phyloP scores from a whole-genome alignment of 2,888 invertebrate genomes.

The Scaptomyza polygonia region DNA sequence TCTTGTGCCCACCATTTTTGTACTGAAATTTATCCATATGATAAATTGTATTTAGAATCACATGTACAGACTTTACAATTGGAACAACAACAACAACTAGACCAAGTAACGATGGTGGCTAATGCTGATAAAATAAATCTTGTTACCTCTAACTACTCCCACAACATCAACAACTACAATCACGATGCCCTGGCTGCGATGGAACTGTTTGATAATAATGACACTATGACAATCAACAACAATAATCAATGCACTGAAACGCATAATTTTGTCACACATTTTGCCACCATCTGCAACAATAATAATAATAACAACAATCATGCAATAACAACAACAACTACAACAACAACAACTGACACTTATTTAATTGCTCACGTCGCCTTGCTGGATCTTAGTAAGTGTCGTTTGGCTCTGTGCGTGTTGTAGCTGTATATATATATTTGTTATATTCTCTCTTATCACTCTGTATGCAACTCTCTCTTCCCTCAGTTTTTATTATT shows the following conservation, averaged over 20 bases:
- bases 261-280: slow-evolving; percentile 67
- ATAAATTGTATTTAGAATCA: slow-evolving; percentile 84
- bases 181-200: slow-evolving; percentile 51
- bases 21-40: slow-evolving; percentile 79
- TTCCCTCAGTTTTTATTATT: slow-evolving; percentile 27
- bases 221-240: slow-evolving; percentile 55
- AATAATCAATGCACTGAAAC: slow-evolving; percentile 47
- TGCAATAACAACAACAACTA: slow-evolving; percentile 52
- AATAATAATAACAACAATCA: slow-evolving; percentile 62
- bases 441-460: slow-evolving; percentile 17
- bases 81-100: slow-evolving; percentile 84
- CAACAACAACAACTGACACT: slow-evolving; percentile 61
- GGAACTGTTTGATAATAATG: slow-evolving; percentile 56
- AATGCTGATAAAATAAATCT: slow-evolving; percentile 85
- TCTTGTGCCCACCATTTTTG: slow-evolving; percentile 61
- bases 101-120: slow-evolving; percentile 85
- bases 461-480: slow-evolving; percentile 34
- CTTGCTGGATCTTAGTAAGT: slow-evolving; percentile 84
- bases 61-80: slow-evolving; percentile 85
- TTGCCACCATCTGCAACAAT: slow-evolving; percentile 62
- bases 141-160: slow-evolving; percentile 84
- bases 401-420: slow-evolving; percentile 68
- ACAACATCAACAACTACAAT: slow-evolving; percentile 53
- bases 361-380: slow-evolving; percentile 65
- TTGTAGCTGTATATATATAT: slow-evolving; percentile 57